Percentiles rank a stretch among this genome's conserved stretches.
These are phyloP conservation scores for Sterna hirundo DNA, from an alignment of 2,113 vertebrate genomes.

Conservation along the genomic window DNA sequence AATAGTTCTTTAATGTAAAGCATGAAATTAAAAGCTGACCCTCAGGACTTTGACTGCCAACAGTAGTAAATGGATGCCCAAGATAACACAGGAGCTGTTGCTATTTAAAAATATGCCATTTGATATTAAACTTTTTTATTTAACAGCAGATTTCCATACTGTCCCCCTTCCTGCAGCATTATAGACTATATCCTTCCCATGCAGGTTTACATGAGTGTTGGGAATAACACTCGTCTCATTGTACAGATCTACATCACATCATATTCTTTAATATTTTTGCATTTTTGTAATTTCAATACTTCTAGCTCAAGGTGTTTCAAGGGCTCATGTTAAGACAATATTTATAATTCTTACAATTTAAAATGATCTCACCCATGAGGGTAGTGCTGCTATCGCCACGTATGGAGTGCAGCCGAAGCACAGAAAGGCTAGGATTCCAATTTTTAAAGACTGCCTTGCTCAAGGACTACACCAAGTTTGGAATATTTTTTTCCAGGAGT, in stretches of 20 bases:
- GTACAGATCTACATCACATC: neutral
- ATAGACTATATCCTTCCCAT: neutral
- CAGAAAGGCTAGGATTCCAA: neutral
- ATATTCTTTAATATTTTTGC: neutral
- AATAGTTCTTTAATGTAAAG: conserved; percentile 65
- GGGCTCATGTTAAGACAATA: neutral
- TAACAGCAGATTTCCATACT: neutral
- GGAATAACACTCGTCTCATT: neutral
- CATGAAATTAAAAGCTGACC: conserved; percentile 70
- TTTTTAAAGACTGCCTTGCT: neutral
- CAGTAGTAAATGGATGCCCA: conserved; percentile 43
- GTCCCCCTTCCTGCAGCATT: neutral
- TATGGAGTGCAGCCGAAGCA: neutral
- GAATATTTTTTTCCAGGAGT: neutral
- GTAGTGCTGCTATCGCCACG: neutral
- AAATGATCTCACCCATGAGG: neutral
- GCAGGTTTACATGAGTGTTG: neutral
- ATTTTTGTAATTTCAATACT: neutral
- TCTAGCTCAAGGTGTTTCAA: neutral
- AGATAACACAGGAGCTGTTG: conserved; percentile 13
- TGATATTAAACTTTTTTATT: neutral
- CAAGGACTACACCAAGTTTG: neutral
- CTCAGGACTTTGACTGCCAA: conserved; percentile 59
- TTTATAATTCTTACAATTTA: neutral
- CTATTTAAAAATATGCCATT: conserved; percentile 23